Conservation (phyloP, 1,140 invertebrate genomes). For the Rhynchophorus ferrugineus region DNA sequence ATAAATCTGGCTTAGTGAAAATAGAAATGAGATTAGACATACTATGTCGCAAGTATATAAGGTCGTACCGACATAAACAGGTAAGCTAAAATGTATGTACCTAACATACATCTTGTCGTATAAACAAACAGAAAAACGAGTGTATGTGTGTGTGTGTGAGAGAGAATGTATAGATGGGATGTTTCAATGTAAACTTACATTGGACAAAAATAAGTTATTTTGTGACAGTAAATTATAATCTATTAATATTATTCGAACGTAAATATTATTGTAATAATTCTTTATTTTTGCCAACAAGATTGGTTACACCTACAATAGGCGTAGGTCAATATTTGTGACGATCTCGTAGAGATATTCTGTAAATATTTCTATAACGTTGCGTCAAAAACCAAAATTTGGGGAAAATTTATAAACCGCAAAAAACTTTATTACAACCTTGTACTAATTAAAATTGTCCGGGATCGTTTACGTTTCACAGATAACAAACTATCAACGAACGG, state of each 20-base stretch:
- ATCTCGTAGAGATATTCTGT: slow-evolving; percentile 12
- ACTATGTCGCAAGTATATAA: slow-evolving; percentile 8
- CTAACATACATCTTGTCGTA: slow-evolving; percentile 14
- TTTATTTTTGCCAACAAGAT: slow-evolving; percentile 16
- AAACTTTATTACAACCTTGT: slow-evolving; percentile 15
- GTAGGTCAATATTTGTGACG: slow-evolving; percentile 20
- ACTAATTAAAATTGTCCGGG: slow-evolving; percentile 5
- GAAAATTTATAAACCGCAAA: slow-evolving; percentile 16
- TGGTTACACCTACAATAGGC: slow-evolving; percentile 19
- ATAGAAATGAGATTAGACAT: background rate
- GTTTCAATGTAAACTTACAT: slow-evolving; percentile 15
- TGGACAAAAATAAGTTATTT: slow-evolving; percentile 22
- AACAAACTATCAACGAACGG: background rate
- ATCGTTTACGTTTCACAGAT: background rate
- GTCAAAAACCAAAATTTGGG: slow-evolving; percentile 15
- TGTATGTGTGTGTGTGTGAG: too few relatives aligned
- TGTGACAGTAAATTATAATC: slow-evolving; percentile 21
- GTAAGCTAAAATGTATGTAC: slow-evolving; percentile 12
- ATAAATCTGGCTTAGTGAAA: background rate
- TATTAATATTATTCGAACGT: slow-evolving; percentile 19
- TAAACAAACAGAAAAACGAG: slow-evolving; percentile 16
- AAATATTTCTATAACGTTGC: slow-evolving; percentile 16
- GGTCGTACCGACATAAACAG: slow-evolving; percentile 15
- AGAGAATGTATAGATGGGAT: slow-evolving; percentile 17
- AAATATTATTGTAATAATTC: slow-evolving; percentile 22